phyloP scores from a whole-genome alignment of 2,888 invertebrate species.

The Standfussiana lucernea region DNA sequence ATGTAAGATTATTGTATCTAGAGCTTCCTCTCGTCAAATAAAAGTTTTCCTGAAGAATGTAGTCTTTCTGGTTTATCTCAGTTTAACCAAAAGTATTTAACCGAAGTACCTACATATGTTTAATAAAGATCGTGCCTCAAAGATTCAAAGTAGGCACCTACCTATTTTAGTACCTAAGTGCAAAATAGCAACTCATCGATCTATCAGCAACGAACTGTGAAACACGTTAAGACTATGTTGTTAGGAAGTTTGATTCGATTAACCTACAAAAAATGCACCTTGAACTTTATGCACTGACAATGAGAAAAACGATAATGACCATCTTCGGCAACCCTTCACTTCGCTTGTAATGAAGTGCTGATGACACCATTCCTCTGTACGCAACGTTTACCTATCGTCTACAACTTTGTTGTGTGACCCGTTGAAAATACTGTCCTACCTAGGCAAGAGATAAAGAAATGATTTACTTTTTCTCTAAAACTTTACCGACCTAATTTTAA shows the following conservation, averaged over 20 bases:
- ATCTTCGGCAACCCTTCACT: slow-evolving; percentile 84
- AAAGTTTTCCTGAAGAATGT: neutral
- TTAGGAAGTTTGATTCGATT: slow-evolving; percentile 63
- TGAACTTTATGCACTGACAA: slow-evolving; percentile 83
- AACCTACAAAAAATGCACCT: slow-evolving; percentile 75
- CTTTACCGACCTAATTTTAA: neutral
- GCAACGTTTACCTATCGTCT: slow-evolving; percentile 45
- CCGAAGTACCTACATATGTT: no score
- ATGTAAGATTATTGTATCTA: neutral
- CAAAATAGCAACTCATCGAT: slow-evolving; percentile 18
- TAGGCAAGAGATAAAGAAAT: neutral
- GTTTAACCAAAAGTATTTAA: neutral
- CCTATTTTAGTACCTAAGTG: neutral
- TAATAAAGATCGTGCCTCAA: neutral
- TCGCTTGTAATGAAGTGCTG: slow-evolving; percentile 73
- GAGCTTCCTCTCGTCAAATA: neutral
- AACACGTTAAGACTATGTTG: slow-evolving; percentile 33
- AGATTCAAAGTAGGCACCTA: neutral
- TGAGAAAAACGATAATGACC: slow-evolving; percentile 83
- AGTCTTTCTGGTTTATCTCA: neutral
- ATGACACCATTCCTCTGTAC: slow-evolving; percentile 77
- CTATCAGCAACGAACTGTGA: slow-evolving; percentile 24
- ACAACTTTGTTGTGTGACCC: slow-evolving; percentile 16
- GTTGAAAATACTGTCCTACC: neutral
- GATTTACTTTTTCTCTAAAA: neutral